phyloP scores from a whole-genome alignment of 2,797 vertebrate genomes.

The Catharus ustulatus region DNA sequence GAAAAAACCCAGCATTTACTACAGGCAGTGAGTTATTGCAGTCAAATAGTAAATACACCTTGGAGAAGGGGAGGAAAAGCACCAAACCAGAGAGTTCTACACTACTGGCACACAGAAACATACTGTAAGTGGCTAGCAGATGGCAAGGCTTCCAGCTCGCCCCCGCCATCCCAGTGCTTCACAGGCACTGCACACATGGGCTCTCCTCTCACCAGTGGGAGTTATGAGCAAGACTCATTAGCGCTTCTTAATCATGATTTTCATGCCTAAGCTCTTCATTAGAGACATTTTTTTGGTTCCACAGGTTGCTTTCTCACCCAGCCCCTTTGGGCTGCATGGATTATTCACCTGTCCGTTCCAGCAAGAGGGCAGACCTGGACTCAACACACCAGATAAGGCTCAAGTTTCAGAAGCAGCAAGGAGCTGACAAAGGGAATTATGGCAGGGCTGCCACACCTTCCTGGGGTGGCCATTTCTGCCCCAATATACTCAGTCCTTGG shows the following conservation, averaged over 20 bases:
- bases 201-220: not conserved
- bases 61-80: fast-evolving
- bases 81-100: not conserved
- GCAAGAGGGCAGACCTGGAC: not conserved
- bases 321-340: not conserved
- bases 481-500: not conserved
- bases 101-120: not conserved
- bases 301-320: not conserved
- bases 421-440: not conserved
- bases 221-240: not conserved
- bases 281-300: not conserved
- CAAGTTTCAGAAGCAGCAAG: not conserved
- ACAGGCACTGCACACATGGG: fast-evolving
- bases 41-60: not conserved
- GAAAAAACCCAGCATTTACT: not conserved
- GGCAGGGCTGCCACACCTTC: not conserved
- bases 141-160: not conserved
- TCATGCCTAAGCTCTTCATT: not conserved
- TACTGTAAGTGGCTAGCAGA: not conserved
- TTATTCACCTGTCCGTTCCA: not conserved
- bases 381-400: not conserved
- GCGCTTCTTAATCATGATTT: not conserved
- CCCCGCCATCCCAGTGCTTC: not conserved
- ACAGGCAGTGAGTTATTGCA: not conserved
- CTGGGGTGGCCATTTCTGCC: not conserved